Percentiles rank a stretch among this genome's conserved stretches.
Conservation (phyloP, 2,797 vertebrate genomes). For the Anas capensis region DNA sequence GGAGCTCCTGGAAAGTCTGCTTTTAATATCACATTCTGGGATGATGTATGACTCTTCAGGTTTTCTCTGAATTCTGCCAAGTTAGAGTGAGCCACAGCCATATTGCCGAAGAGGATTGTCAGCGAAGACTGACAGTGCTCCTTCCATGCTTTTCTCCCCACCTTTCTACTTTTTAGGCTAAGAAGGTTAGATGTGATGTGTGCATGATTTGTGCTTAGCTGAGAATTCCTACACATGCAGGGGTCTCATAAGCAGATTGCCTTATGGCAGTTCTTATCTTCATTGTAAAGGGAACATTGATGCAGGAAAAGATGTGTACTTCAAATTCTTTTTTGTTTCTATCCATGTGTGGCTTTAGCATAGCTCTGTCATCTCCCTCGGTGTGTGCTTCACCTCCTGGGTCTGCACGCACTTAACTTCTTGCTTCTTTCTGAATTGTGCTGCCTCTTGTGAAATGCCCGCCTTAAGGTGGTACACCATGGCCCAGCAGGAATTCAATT, state of each 20-base stretch:
- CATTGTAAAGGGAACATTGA: background rate
- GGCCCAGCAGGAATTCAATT: background rate
- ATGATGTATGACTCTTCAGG: fast-evolving
- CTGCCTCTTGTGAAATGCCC: background rate
- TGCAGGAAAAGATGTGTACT: background rate
- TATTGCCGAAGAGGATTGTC: background rate
- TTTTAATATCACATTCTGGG: fast-evolving
- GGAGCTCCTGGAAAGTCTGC: background rate
- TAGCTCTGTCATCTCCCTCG: background rate
- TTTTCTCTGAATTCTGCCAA: background rate
- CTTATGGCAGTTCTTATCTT: background rate
- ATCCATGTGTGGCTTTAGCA: background rate
- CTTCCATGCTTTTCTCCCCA: background rate
- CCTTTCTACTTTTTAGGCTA: background rate
- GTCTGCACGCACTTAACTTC: fast-evolving
- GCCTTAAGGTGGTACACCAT: fast-evolving
- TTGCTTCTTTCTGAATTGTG: background rate
- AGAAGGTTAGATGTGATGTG: fast-evolving
- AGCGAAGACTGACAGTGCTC: background rate
- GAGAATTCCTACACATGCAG: background rate
- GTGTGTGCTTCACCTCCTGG: fast-evolving
- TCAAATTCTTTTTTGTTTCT: background rate
- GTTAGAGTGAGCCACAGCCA: background rate
- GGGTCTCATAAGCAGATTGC: background rate
- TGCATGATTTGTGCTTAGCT: background rate